phyloP scores from a whole-genome alignment of 2,888 invertebrate species.

The Steinernema scapterisci region DNA sequence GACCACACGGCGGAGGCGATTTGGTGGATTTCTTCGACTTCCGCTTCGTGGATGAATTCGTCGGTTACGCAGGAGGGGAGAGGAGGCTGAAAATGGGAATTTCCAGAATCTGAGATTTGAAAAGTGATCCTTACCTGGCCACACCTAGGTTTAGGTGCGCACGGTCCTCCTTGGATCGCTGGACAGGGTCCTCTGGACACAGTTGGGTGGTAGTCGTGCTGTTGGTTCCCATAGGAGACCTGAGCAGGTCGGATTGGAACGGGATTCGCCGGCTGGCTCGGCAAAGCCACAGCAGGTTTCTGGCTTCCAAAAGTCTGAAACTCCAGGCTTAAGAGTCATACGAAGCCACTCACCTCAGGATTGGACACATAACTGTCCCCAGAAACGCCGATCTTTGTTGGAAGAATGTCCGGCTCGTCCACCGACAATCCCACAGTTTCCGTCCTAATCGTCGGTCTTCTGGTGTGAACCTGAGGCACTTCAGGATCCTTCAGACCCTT shows the following conservation, averaged over 20 bases:
- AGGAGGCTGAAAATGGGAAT: neutral
- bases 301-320: neutral
- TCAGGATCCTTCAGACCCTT: neutral
- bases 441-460: constrained; percentile 13
- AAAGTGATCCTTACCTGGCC: neutral
- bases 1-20: constrained; percentile 16
- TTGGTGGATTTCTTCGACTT: constrained; percentile 17
- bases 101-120: too few relatives aligned
- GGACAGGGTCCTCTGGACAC: constrained; percentile 10
- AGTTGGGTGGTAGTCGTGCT: neutral
- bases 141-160: constrained; percentile 10
- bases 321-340: neutral
- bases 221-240: constrained; percentile 2
- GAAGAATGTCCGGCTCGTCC: neutral
- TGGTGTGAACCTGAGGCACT: neutral
- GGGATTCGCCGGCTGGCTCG: neutral
- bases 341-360: neutral
- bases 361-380: neutral
- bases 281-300: neutral
- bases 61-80: constrained; percentile 8
- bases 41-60: constrained; percentile 7
- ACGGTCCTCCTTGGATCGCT: constrained; percentile 8
- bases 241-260: neutral
- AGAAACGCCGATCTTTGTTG: constrained; percentile 5
- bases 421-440: constrained; percentile 15